Percentiles rank a stretch among this genome's conserved stretches.
Conservation (phyloP, 2,113 vertebrate genomes). For the Aegotheles bennettii region DNA sequence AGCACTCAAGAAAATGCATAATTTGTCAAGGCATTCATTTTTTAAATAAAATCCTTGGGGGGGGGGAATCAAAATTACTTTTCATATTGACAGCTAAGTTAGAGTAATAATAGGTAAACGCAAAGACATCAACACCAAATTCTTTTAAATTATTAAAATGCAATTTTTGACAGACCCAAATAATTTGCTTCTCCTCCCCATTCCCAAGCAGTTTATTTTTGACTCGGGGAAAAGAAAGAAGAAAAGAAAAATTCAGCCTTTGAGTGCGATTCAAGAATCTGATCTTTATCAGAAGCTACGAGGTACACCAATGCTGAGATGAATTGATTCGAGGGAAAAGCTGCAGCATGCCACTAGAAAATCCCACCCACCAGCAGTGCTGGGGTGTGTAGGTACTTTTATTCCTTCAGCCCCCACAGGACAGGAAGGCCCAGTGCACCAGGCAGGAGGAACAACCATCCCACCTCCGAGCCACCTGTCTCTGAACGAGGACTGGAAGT, state of each 20-base stretch:
- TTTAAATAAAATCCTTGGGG: not conserved
- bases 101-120: not conserved
- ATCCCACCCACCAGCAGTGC: not conserved
- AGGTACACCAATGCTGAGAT: not conserved
- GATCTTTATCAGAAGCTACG: not conserved
- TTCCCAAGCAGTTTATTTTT: not conserved
- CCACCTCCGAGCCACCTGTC: not conserved
- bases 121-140: not conserved
- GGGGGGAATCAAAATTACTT: not conserved
- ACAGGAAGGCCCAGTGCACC: not conserved
- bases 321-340: not conserved
- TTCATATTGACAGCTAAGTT: not conserved
- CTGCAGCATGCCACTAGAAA: not conserved
- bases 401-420: not conserved
- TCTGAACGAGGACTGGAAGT: accelerated
- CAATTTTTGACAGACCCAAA: not conserved
- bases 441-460: not conserved
- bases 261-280: not conserved
- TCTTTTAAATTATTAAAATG: not conserved
- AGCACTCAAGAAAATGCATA: not conserved
- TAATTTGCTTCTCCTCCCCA: not conserved
- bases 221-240: not conserved
- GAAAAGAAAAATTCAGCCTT: not conserved
- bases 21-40: not conserved
- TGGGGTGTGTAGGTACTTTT: not conserved